A percentile compares a stretch with the other conserved stretches of the same genome.
Evolutionary conservation across 1,140 invertebrate genomes (phyloP).

Genomic region (Hestina assimilis): DNA sequence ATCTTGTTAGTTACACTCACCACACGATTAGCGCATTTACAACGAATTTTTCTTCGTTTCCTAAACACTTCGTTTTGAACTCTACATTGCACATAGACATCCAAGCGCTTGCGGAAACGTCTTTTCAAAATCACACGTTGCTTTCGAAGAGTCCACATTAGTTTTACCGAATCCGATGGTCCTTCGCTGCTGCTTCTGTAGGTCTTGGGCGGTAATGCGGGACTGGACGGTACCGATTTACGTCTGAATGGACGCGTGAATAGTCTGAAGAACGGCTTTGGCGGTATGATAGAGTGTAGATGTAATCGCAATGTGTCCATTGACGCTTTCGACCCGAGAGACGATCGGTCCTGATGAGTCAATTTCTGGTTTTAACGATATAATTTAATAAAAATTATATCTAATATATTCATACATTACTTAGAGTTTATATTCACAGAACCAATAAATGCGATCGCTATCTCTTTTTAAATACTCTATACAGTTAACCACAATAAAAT

Average conservation of each 20-base stretch:
- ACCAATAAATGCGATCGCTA: too few species aligned
- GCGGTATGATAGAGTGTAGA: slow-evolving; percentile 73
- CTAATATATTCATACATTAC: too few species aligned
- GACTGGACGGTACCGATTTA: slow-evolving; percentile 83
- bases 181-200: slow-evolving; percentile 77
- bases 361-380: not conserved
- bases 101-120: slow-evolving; percentile 59
- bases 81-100: slow-evolving; percentile 71
- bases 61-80: slow-evolving; percentile 43
- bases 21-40: slow-evolving; percentile 66
- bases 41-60: slow-evolving; percentile 44
- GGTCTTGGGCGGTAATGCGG: slow-evolving; percentile 75
- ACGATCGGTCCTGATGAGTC: slow-evolving; percentile 61
- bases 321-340: slow-evolving; percentile 66
- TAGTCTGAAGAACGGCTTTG: slow-evolving; percentile 78
- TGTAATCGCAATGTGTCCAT: slow-evolving; percentile 69
- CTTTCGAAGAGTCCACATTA: slow-evolving; percentile 49
- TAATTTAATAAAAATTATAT: not conserved
- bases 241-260: slow-evolving; percentile 82
- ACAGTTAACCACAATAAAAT: too few species aligned
- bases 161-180: slow-evolving; percentile 69
- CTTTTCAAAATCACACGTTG: slow-evolving; percentile 56
- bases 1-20: slow-evolving; percentile 65
- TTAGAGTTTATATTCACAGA: too few species aligned
- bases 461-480: too few species aligned